These are phyloP conservation scores for Portevinia maculata DNA, from an alignment of 2,888 invertebrate species.

Conservation along the genomic window DNA sequence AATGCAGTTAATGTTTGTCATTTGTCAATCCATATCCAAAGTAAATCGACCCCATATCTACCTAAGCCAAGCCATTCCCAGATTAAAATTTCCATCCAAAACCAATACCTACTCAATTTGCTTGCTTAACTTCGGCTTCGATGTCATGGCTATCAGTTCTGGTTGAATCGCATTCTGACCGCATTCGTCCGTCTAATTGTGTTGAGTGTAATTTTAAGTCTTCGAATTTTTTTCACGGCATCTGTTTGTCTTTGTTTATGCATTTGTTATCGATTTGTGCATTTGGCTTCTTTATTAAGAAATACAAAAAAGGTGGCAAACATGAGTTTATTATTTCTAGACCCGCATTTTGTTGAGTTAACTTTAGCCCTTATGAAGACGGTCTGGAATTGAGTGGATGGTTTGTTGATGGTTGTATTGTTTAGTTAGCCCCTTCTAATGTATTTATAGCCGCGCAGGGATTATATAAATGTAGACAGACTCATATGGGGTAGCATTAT, in stretches of 20 bases:
- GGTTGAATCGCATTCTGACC: conserved; percentile 46
- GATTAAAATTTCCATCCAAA: neutral
- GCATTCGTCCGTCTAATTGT: conserved; percentile 46
- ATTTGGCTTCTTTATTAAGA: conserved; percentile 65
- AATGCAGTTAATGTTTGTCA: too few relatives aligned
- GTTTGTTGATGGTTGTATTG: conserved; percentile 30
- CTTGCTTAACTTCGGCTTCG: conserved; percentile 45
- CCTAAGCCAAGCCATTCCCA: too few relatives aligned
- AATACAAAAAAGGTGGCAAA: conserved; percentile 3
- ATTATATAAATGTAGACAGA: conserved; percentile 40
- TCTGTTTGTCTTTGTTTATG: conserved; percentile 11
- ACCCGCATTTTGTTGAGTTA: conserved; percentile 59
- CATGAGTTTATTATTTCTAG: conserved; percentile 32
- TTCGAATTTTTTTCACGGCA: conserved; percentile 25
- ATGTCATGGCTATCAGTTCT: conserved; percentile 68
- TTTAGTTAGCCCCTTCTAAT: conserved; percentile 48
- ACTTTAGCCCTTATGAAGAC: conserved; percentile 33
- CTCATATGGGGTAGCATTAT: neutral
- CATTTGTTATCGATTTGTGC: conserved; percentile 36
- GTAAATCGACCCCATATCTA: too few relatives aligned
- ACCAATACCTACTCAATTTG: conserved; percentile 48
- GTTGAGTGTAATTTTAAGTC: conserved; percentile 15
- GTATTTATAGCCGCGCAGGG: conserved; percentile 51
- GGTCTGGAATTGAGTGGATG: conserved; percentile 4
- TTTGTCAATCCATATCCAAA: too few relatives aligned